Base-by-base conservation (phyloP, 2,888 invertebrate genomes). In the Drepanosiphum platanoidis region DNA sequence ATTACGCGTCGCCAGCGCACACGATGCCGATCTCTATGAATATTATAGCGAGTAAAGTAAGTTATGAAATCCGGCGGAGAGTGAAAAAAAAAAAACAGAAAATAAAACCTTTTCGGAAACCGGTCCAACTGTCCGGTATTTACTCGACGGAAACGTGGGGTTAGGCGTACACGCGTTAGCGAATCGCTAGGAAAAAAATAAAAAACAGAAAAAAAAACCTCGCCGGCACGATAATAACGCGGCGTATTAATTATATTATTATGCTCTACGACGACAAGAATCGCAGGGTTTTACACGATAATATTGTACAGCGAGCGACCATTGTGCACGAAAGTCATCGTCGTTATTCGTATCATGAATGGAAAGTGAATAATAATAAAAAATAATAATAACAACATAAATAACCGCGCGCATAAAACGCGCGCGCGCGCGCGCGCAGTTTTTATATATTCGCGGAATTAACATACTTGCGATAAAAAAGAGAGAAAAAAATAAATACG, bases 361-460 rank as follows among this genome's bases (percentile, higher is more conserved):
- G 75, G 13, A 58, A 58, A 5, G 34, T 1, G 34, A 52, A 75
- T n/a, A 75, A 72, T 46, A 74, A 74, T 22, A 74, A 75, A 72
- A 32, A 74, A 74, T 22, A 74, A 32, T 13, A 74, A 75, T 34
- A 75, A 36, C 39, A 52, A 34, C 22, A 34, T 75, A 58, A 75
- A 58, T 34, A 58, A 52, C 4, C 5, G 13, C 13, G 13, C 27
- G 34, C 11, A 75, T 27, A 58, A n/a, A n/a, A 34, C 22, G 42
- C 58, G 18, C 3, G 13, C 22, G 18, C 18, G 22, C 13, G 58
- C 18, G 58, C 22, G 18, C 58, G 8, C 42, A 58, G 4, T 58
- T 66, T n/a, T 27, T 58, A 58, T 34, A 34, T 75, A 75, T 58
- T 58, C 52, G n/a, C 7, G 9, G 11, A 72, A 46, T 72, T n/a